Evolutionary conservation across 2,888 invertebrate genomes (phyloP), one percentile per base, ranked within the genome.

Genomic region (Malthinus seriepunctatus): DNA sequence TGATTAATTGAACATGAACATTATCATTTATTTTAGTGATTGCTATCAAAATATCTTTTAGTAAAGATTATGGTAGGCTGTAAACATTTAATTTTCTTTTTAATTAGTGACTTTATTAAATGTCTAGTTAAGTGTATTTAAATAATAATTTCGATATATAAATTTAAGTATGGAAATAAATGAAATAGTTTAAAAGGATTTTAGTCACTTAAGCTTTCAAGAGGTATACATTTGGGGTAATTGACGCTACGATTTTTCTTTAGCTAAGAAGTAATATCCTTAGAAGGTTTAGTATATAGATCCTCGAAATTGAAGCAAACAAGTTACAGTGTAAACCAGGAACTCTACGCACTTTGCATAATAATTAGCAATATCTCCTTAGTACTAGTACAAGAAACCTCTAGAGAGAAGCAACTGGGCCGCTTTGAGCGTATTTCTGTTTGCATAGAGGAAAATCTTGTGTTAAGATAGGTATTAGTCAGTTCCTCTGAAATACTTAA

Each of bases 321-420:
- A 66, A 67, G 66, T 68, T 65, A 64, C 64, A 65, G 64, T 69
- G 66, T 64, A 63, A 67, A 63, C 69, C 69, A 65, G 67, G 39
- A 69, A 65, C 65, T 69, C 64, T 62, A 69, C 67, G 67, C 68
- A 70, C 67, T 70, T 70, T 69, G 69, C 70, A 70, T 70, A 68
- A 67, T 70, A 70, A 69, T 69, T 70, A 69, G 68, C 64, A 67
- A 67, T 70, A 68, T 69, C 67, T 69, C 67, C 60, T 64, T 63
- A 62, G 63, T 65, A 50, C 55, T 63, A 61, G 63, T 65, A 55
- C 55, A 64, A 56, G 60, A 63, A 56, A 52, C 67, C 68, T 67
- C 67, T 57, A 46, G 63, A 63, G 68, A 64, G 63, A 23, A 66
- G 65, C 62, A 67, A 67, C 64, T 64, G 60, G 66, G 62, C 57